Percentiles rank a stretch among this genome's conserved stretches.
These are phyloP conservation scores for Vidua chalybeata DNA, from an alignment of 2,113 vertebrate species.

Conservation along the genomic window DNA sequence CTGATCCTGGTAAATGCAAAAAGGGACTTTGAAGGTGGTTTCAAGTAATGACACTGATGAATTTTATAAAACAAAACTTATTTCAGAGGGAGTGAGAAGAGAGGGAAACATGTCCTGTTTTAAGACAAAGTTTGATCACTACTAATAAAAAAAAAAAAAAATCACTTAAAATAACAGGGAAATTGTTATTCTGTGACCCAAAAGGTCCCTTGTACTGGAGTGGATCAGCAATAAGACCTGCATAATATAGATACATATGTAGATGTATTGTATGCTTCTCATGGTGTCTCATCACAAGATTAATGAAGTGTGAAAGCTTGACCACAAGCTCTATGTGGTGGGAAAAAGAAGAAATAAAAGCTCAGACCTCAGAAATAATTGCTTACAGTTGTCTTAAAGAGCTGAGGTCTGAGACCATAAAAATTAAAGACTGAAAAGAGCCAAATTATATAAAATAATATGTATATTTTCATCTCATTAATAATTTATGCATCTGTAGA, in stretches of 20 bases:
- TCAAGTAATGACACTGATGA: not conserved
- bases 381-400: not conserved
- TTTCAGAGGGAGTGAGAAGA: not conserved
- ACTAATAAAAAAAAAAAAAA: not conserved
- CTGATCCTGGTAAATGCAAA: not conserved
- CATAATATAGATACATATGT: not conserved
- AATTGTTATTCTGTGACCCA: not conserved
- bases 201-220: not conserved
- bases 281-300: not conserved
- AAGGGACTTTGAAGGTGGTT: not conserved
- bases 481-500: not conserved
- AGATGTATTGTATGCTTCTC: not conserved
- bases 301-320: rapidly evolving
- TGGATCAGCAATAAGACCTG: not conserved
- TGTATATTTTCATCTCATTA: not conserved
- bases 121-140: not conserved
- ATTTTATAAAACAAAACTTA: not conserved
- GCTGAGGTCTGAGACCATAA: not conserved
- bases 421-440: not conserved
- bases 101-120: not conserved
- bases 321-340: not conserved
- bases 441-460: not conserved
- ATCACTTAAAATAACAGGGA: not conserved
- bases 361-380: not conserved
- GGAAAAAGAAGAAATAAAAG: not conserved